Percentiles rank a stretch among this genome's conserved stretches.
phyloP scores from a whole-genome alignment of 2,113 vertebrate genomes.

The Penelope pileata region DNA sequence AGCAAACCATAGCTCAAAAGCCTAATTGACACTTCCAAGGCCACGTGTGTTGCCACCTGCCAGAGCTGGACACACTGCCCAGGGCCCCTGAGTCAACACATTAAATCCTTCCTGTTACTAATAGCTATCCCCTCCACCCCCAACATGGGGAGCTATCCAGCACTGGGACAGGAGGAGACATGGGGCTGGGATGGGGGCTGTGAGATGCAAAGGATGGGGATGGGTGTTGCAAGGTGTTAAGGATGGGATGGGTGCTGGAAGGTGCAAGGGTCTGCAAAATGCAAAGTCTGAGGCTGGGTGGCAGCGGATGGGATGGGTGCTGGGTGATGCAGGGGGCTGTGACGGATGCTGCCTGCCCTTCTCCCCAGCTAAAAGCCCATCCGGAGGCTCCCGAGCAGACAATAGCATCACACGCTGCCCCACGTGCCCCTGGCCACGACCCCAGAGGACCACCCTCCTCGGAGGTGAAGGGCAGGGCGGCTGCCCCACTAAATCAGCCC shows the following conservation, averaged over 20 bases:
- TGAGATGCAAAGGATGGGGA: rapidly evolving
- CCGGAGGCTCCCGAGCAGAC: not conserved
- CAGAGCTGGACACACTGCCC: not conserved
- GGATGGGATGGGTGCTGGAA: not conserved
- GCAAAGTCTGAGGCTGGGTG: no score
- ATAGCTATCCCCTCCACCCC: not conserved
- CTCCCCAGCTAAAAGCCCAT: not conserved
- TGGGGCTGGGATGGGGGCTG: not conserved
- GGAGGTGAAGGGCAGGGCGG: not conserved
- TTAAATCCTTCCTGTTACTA: not conserved
- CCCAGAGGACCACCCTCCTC: conserved; percentile 14
- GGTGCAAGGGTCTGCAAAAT: not conserved
- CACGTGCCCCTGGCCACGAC: not conserved
- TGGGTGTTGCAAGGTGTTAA: rapidly evolving
- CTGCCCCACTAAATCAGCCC: not conserved
- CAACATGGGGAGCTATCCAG: not conserved
- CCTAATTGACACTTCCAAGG: conserved; percentile 16
- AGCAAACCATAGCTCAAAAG: not conserved
- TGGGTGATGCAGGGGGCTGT: no score
- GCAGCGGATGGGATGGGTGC: no score
- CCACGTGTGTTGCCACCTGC: not conserved
- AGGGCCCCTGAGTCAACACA: not conserved
- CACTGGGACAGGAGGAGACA: not conserved
- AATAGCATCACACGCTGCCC: not conserved
- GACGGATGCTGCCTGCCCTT: not conserved